Conservation (phyloP, 2,888 invertebrate genomes). For the Homarus gammarus region DNA sequence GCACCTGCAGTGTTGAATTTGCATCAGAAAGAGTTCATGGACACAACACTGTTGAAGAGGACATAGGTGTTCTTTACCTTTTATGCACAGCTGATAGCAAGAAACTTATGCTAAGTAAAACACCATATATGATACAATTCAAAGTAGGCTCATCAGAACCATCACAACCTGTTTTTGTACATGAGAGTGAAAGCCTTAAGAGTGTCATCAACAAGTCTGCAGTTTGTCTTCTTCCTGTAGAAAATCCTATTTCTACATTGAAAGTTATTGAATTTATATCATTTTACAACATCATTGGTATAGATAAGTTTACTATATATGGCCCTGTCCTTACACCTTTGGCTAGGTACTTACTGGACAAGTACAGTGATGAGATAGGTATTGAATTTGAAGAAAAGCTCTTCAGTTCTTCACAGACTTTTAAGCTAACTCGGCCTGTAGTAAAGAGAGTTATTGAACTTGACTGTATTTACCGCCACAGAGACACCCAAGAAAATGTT, state of each 20-base stretch:
- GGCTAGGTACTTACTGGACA: slow-evolving; percentile 65
- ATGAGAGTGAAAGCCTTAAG: slow-evolving; percentile 65
- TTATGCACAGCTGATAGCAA: slow-evolving; percentile 54
- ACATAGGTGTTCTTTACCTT: slow-evolving; percentile 57
- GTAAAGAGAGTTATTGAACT: slow-evolving; percentile 61
- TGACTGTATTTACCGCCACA: slow-evolving; percentile 73
- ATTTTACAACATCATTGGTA: slow-evolving; percentile 64
- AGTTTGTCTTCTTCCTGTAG: slow-evolving; percentile 60
- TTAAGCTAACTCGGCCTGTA: slow-evolving; percentile 31
- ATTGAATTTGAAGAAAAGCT: slow-evolving; percentile 69
- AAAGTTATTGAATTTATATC: slow-evolving; percentile 74
- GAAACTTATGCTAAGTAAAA: slow-evolving; percentile 49
- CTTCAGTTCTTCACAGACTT: slow-evolving; percentile 55
- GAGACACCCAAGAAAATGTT: slow-evolving; percentile 70
- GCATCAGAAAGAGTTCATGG: slow-evolving; percentile 48
- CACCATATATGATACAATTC: slow-evolving; percentile 70
- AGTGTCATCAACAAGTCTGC: slow-evolving; percentile 68
- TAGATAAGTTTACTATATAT: slow-evolving; percentile 66
- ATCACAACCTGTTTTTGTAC: slow-evolving; percentile 61
- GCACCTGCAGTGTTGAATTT: slow-evolving; percentile 65
- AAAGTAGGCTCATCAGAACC: slow-evolving; percentile 52
- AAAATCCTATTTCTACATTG: slow-evolving; percentile 44
- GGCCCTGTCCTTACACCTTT: slow-evolving; percentile 72
- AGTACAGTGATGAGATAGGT: slow-evolving; percentile 66
- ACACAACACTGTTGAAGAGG: slow-evolving; percentile 28